Percentiles rank a stretch among this genome's conserved stretches.
These are phyloP conservation scores for Patiria miniata DNA, from an alignment of 35 echinoderm and acorn worm species.

Conservation along the genomic window DNA sequence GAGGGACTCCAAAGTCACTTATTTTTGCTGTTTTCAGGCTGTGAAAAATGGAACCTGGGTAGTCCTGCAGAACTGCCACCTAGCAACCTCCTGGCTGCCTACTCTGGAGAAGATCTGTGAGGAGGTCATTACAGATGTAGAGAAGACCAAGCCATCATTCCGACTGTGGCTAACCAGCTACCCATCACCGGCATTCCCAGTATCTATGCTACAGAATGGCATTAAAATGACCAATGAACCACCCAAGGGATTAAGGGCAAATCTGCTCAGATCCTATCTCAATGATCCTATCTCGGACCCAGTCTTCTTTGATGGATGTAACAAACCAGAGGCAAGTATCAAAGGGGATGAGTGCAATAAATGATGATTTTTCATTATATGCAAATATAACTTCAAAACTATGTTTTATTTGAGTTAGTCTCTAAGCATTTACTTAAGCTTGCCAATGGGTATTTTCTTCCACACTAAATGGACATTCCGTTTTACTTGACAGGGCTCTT, in stretches of 20 bases:
- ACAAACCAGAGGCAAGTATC: constrained; percentile 81
- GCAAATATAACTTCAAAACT: too few species aligned
- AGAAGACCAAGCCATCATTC: constrained; percentile 78
- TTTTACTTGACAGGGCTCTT: too few species aligned
- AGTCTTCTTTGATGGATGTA: constrained; percentile 87
- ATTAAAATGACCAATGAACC: constrained; percentile 99
- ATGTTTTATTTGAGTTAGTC: too few species aligned
- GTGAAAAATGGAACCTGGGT: constrained; percentile 94
- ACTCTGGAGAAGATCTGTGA: constrained; percentile 98
- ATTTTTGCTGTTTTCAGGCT: constrained; percentile 45
- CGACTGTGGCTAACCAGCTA: constrained; percentile 98
- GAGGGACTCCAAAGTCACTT: too few species aligned
- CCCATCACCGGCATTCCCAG: constrained; percentile 91
- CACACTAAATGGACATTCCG: too few species aligned
- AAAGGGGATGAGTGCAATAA: neutral
- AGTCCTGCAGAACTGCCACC: constrained; percentile 95
- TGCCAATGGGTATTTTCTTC: too few species aligned
- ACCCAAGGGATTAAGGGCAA: constrained; percentile 95
- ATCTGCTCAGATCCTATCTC: constrained; percentile 88
- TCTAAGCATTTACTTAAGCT: too few species aligned
- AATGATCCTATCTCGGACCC: constrained; percentile 99
- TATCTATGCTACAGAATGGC: constrained; percentile 95
- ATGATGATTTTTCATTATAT: too few species aligned
- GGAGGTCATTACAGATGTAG: constrained; percentile 81
- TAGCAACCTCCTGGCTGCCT: constrained; percentile 92